Conservation (phyloP, 2,113 vertebrate species). For the Elaphurus davidianus region DNA sequence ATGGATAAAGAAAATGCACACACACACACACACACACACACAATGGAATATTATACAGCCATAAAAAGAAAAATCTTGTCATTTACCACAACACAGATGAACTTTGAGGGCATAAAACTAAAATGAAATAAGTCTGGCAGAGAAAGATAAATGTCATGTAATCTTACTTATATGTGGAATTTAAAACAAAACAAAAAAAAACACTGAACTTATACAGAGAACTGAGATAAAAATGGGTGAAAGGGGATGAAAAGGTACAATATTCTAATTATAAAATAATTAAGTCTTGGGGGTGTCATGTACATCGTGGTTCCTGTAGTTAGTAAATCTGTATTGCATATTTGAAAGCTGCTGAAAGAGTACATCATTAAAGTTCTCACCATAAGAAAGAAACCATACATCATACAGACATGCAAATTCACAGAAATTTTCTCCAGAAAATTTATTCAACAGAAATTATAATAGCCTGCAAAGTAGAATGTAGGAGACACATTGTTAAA, state of each 20-base stretch:
- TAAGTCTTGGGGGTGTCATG: fast-evolving
- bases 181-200: neutral
- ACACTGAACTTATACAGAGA: neutral
- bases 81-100: neutral
- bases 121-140: neutral
- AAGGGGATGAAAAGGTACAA: neutral
- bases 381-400: neutral
- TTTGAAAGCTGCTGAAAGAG: neutral
- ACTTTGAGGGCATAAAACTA: neutral
- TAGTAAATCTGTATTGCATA: neutral
- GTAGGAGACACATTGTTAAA: neutral
- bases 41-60: neutral
- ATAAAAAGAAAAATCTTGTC: neutral
- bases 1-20: neutral
- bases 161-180: neutral
- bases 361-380: neutral
- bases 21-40: neutral
- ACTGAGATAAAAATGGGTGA: neutral
- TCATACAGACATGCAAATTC: neutral
- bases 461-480: neutral
- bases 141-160: neutral
- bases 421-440: neutral
- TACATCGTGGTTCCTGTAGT: neutral
- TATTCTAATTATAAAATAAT: neutral
- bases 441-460: slow-evolving; percentile 41